Conservation (phyloP, 1,140 invertebrate species). For the Brevipalpus yothersi region DNA sequence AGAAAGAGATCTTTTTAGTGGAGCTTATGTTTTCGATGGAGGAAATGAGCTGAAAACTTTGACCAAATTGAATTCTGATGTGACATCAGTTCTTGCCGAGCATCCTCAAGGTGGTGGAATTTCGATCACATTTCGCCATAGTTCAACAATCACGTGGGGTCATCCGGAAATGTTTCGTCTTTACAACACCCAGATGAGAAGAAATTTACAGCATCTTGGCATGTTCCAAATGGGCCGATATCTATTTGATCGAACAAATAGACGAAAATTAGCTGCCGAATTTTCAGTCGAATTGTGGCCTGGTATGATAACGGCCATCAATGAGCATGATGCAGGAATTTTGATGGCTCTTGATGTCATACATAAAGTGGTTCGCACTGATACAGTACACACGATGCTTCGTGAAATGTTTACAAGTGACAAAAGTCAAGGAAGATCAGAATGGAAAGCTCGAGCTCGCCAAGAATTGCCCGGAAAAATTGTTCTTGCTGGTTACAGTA, state of each 20-base stretch:
- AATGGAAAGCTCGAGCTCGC: slow-evolving; percentile 1
- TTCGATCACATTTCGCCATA: slow-evolving; percentile 5
- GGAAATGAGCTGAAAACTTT: slow-evolving; percentile 9
- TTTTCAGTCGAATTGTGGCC: slow-evolving; percentile 12
- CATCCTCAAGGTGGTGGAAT: neutral
- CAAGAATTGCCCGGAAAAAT: slow-evolving; percentile 14
- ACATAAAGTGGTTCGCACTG: slow-evolving; percentile 39
- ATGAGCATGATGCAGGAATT: slow-evolving; percentile 41
- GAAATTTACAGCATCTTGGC: neutral
- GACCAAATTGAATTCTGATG: neutral
- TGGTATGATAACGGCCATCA: slow-evolving; percentile 39
- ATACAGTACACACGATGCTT: slow-evolving; percentile 12
- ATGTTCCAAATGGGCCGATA: slow-evolving; percentile 1
- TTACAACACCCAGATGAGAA: slow-evolving; percentile 3
- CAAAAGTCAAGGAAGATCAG: neutral
- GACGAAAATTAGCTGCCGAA: too few species aligned
- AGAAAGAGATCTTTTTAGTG: slow-evolving; percentile 28
- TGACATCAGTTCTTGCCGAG: too few species aligned
- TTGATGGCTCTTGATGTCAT: slow-evolving; percentile 45
- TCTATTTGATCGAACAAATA: neutral
- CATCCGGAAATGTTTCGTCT: slow-evolving; percentile 1
- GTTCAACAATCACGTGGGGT: neutral
- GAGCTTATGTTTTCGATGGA: slow-evolving; percentile 9
- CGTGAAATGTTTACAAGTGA: neutral
- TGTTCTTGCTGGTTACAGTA: slow-evolving; percentile 24